These are phyloP conservation scores for Proctacanthus coquilletti DNA, from an alignment of 1,140 invertebrate species.

Conservation along the genomic window DNA sequence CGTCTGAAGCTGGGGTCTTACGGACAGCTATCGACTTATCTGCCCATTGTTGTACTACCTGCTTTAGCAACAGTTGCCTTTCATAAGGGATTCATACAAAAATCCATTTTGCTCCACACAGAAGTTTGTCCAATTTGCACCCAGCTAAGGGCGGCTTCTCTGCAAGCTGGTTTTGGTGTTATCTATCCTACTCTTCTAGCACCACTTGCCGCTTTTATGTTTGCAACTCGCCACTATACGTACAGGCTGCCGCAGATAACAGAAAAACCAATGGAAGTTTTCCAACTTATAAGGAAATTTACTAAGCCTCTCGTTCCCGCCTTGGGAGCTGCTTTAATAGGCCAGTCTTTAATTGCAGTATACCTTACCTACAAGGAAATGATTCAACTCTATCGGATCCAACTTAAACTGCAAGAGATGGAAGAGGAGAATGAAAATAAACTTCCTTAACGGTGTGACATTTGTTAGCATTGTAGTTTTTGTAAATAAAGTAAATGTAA, in stretches of 20 bases:
- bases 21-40: constrained; percentile 27
- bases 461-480: too few species aligned
- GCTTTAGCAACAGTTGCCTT: constrained; percentile 24
- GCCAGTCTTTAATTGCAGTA: constrained; percentile 28
- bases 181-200: constrained; percentile 30
- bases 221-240: constrained; percentile 31
- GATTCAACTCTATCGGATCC: constrained; percentile 24
- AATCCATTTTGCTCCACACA: constrained; percentile 20
- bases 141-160: constrained; percentile 25
- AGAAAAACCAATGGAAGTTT: constrained; percentile 27
- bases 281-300: constrained; percentile 25
- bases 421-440: constrained; percentile 15
- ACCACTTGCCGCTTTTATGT: constrained; percentile 30
- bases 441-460: too few species aligned
- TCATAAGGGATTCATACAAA: constrained; percentile 30
- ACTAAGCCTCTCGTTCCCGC: constrained; percentile 27
- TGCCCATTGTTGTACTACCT: constrained; percentile 31
- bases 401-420: constrained; percentile 19
- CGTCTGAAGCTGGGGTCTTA: constrained; percentile 24
- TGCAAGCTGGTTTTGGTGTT: constrained; percentile 25
- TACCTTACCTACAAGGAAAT: constrained; percentile 30
- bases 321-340: constrained; percentile 22
- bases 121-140: constrained; percentile 29
- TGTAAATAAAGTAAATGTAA: too few species aligned
- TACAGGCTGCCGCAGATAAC: constrained; percentile 31